phyloP scores from a whole-genome alignment of 2,888 invertebrate genomes.

The Phrixothrix hirtus region DNA sequence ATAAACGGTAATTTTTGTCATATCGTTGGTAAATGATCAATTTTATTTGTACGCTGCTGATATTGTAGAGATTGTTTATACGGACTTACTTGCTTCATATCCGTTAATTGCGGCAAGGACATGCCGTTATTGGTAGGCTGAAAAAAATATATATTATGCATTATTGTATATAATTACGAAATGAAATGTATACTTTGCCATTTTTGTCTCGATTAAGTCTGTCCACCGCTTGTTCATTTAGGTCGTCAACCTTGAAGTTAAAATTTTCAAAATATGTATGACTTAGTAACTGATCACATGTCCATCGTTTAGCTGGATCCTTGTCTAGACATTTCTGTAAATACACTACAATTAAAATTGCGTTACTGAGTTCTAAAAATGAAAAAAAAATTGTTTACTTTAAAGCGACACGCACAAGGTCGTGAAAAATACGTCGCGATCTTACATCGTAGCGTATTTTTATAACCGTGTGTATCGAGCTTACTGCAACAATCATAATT shows the following conservation, averaged over 20 bases:
- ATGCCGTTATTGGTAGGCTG: constrained; percentile 63
- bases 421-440: no score
- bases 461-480: no score
- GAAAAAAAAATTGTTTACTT: no score
- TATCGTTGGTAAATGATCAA: constrained; percentile 76
- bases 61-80: constrained; percentile 50
- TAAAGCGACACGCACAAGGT: no score
- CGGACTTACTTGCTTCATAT: constrained; percentile 59
- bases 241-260: constrained; percentile 76
- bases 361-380: no score
- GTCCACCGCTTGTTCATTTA: constrained; percentile 64
- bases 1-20: constrained; percentile 59
- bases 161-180: no score
- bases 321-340: constrained; percentile 91
- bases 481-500: no score
- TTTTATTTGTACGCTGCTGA: constrained; percentile 51
- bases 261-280: constrained; percentile 93
- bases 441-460: no score
- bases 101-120: constrained; percentile 68
- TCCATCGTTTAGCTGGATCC: constrained; percentile 89
- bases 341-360: no score
- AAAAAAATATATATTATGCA: constrained; percentile 49
- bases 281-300: constrained; percentile 85
- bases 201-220: constrained; percentile 65
- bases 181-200: constrained; percentile 57